Evolutionary conservation across 2,113 vertebrate genomes (phyloP), one percentile per base, ranked within the genome.

Genomic region (Phoenicopterus ruber): DNA sequence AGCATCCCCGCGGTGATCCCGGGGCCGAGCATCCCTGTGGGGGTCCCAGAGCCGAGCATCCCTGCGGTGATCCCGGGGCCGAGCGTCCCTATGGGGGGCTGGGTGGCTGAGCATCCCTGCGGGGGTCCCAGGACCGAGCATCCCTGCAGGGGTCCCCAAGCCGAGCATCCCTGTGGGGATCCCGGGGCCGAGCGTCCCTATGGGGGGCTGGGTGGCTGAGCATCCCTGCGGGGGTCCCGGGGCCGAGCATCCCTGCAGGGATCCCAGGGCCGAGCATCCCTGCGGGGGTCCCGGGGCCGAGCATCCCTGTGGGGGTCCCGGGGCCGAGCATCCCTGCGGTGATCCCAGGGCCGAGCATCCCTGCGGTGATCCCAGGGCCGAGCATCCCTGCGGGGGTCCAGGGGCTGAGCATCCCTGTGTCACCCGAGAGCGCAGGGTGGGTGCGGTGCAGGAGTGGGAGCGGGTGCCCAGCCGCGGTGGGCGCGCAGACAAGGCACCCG

Each of bases 41-140:
- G 12, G 58, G 5, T 62, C 46, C 29, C 4, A 4, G 21, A 4
- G 7, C 21, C 3, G 14, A 62, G n/a, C 28, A 32, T 49, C 31
- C n/a, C 34, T 8, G 63, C 0, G 5, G 9, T 5, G 34, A 5
- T 34, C 42, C 10, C 1, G 2, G 13, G 6, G 42, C 28, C 6
- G 7, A 28, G 49, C 0, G 18, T 10, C 38, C 28, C 28, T 34
- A 28, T 0, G 15, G 52, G 17, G 42, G 9, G 40, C n/a, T n/a
- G n/a, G n/a, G n/a, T 11, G 5, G 21, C 29, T 3, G 10, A 73
- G 50, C n/a, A 26, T 61, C 34, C 34, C 34, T 3, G 2, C 0
- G 7, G 15, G 24, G 46, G 16, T 26, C 44, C 44, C 17, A 15
- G 15, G 12, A 46, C 24, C 2, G 11, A n/a, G 44, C 28, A 31